Percentiles rank a stretch among this genome's conserved stretches.
These are phyloP conservation scores for Conus betulinus DNA, from an alignment of 1,140 invertebrate species.

Conservation along the genomic window DNA sequence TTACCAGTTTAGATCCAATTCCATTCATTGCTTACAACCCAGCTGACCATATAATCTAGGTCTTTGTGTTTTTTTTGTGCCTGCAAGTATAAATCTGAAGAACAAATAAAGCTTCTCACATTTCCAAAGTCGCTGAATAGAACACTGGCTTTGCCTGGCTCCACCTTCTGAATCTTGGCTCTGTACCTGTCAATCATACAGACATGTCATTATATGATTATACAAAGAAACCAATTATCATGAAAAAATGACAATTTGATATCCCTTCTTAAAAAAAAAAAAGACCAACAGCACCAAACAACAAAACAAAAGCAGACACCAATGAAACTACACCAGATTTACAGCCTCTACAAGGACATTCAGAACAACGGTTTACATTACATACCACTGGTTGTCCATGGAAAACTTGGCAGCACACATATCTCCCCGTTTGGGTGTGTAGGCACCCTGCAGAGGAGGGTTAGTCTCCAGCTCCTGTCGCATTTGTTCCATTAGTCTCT, in stretches of 20 bases:
- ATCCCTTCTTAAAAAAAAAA: too few relatives aligned
- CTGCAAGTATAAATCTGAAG: slow-evolving; percentile 66
- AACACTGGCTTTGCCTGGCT: slow-evolving; percentile 81
- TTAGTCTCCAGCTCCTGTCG: slow-evolving; percentile 89
- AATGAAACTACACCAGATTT: background rate
- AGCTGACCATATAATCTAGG: too few relatives aligned
- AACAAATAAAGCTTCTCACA: slow-evolving; percentile 72
- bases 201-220: background rate
- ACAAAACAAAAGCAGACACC: too few relatives aligned
- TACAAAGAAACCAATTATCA: too few relatives aligned
- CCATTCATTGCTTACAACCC: too few relatives aligned
- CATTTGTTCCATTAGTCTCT: slow-evolving; percentile 89
- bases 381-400: slow-evolving; percentile 73
- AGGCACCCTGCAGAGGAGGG: slow-evolving; percentile 90
- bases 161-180: slow-evolving; percentile 92
- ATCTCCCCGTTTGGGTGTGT: slow-evolving; percentile 88
- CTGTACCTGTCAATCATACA: slow-evolving; percentile 81
- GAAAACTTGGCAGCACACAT: slow-evolving; percentile 94
- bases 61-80: too few relatives aligned
- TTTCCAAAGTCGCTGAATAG: slow-evolving; percentile 99
- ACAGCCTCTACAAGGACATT: background rate
- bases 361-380: background rate
- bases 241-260: too few relatives aligned
- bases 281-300: too few relatives aligned
- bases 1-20: too few relatives aligned